These are phyloP conservation scores for Melipona bicolor DNA, from an alignment of 2,888 invertebrate genomes.

Conservation along the genomic window DNA sequence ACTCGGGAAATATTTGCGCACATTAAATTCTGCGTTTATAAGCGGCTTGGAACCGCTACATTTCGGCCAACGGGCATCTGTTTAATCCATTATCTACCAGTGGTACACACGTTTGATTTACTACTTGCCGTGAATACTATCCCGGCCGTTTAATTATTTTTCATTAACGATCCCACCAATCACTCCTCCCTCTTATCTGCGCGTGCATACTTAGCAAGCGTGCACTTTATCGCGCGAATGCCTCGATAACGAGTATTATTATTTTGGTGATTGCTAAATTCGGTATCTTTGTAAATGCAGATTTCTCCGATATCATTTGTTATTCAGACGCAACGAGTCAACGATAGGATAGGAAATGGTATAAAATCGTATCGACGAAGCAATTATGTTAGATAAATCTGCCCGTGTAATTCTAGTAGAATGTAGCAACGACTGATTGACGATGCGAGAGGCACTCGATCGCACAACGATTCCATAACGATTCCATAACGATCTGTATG, in stretches of 20 bases:
- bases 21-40: conserved; percentile 33
- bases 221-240: background rate
- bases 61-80: conserved; percentile 26
- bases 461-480: background rate
- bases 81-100: conserved; percentile 48
- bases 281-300: background rate
- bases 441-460: background rate
- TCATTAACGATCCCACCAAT: conserved; percentile 29
- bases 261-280: background rate
- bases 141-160: conserved; percentile 39
- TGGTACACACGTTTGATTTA: conserved; percentile 21
- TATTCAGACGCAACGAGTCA: background rate
- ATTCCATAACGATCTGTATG: background rate
- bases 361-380: background rate
- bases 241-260: background rate
- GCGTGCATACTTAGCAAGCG: background rate
- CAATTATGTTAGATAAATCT: conserved; percentile 6
- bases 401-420: background rate
- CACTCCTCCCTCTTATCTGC: conserved; percentile 3
- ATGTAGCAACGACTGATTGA: background rate
- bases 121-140: conserved; percentile 28
- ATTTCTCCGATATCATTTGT: background rate
- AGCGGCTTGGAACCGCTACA: conserved; percentile 35
- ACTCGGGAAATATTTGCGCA: conserved; percentile 15
- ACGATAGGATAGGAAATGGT: background rate